A percentile compares a stretch with the other conserved stretches of the same genome.
These are phyloP conservation scores for Mamestra brassicae DNA, from an alignment of 2,888 invertebrate genomes.

Conservation along the genomic window DNA sequence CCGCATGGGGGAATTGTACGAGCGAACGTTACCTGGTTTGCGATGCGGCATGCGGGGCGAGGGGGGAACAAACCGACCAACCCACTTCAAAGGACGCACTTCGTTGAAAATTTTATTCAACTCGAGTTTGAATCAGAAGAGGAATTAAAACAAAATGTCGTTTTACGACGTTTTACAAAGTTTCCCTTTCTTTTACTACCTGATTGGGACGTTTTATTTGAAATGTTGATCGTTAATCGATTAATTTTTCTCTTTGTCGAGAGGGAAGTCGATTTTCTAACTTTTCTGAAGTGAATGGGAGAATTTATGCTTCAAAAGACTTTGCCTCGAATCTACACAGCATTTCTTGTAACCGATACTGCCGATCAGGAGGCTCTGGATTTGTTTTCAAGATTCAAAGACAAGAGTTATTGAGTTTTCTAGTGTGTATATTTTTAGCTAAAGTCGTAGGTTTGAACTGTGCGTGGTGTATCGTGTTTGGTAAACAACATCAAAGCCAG, in stretches of 20 bases:
- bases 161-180: conserved; percentile 64
- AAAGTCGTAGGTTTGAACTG: neutral
- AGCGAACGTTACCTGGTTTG: conserved; percentile 57
- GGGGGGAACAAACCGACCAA: conserved; percentile 50
- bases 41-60: conserved; percentile 4
- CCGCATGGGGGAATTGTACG: conserved; percentile 47
- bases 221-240: conserved; percentile 61
- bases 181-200: conserved; percentile 64
- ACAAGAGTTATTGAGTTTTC: neutral
- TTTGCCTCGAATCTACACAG: neutral
- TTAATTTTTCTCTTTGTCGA: conserved; percentile 48
- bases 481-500: conserved; percentile 5
- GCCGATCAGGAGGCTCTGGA: neutral
- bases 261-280: conserved; percentile 32
- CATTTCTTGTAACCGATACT: neutral
- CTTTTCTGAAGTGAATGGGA: conserved; percentile 11
- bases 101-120: conserved; percentile 69
- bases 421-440: neutral
- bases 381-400: neutral
- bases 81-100: conserved; percentile 71
- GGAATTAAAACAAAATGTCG: conserved; percentile 70
- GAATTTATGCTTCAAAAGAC: conserved; percentile 24
- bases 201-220: conserved; percentile 61
- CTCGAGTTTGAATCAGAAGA: conserved; percentile 69
- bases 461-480: neutral